These are phyloP conservation scores for Diaperis boleti DNA, from an alignment of 2,888 invertebrate genomes.

Conservation along the genomic window DNA sequence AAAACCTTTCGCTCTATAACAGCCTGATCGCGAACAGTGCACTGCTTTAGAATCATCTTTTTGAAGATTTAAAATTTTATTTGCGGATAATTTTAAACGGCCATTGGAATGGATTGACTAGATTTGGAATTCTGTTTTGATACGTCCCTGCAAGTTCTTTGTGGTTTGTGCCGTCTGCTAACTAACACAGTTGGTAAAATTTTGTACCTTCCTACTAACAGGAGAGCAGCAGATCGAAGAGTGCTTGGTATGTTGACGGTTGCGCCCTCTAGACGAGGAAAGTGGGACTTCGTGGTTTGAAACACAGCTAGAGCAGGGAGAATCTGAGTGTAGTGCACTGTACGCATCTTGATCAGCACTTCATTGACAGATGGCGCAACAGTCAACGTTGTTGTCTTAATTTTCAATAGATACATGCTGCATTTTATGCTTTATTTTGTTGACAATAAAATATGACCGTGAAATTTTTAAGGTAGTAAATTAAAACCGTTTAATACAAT, in stretches of 20 bases:
- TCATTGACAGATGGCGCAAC: too few relatives aligned
- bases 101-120: conserved; percentile 12
- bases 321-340: too few relatives aligned
- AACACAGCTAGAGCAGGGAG: too few relatives aligned
- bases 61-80: conserved; percentile 15
- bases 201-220: conserved; percentile 42
- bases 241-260: background rate
- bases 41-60: background rate
- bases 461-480: too few relatives aligned
- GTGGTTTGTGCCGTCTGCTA: conserved; percentile 42
- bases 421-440: too few relatives aligned
- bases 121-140: conserved; percentile 35
- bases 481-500: too few relatives aligned
- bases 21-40: background rate
- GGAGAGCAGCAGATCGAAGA: conserved; percentile 24
- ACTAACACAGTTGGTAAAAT: conserved; percentile 46
- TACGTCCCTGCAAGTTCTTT: conserved; percentile 40
- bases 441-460: too few relatives aligned
- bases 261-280: background rate
- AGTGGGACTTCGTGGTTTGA: too few relatives aligned
- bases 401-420: too few relatives aligned
- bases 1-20: too few relatives aligned
- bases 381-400: too few relatives aligned
- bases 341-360: too few relatives aligned
- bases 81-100: conserved; percentile 9